Percentiles rank a stretch among this genome's conserved stretches.
These are phyloP conservation scores for Nicator chloris DNA, from an alignment of 2,113 vertebrate species.

Conservation along the genomic window DNA sequence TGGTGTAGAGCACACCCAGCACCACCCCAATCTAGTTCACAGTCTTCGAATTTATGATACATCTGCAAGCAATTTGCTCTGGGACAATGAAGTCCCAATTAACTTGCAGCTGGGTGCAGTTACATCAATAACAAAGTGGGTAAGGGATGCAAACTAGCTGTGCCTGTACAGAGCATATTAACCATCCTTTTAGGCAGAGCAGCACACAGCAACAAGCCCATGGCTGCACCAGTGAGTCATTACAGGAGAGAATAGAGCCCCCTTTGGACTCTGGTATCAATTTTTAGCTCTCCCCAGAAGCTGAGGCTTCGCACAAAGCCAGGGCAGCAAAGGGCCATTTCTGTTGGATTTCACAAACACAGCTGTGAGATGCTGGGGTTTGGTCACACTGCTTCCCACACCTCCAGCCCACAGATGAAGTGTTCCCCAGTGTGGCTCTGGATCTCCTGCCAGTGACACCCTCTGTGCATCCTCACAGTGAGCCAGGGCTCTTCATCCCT, in stretches of 20 bases:
- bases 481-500: not conserved
- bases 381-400: not conserved
- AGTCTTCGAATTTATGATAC: not conserved
- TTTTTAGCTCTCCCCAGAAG: not conserved
- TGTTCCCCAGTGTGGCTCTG: not conserved
- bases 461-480: fast-evolving
- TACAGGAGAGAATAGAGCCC: not conserved
- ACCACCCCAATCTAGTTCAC: not conserved
- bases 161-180: not conserved
- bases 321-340: not conserved
- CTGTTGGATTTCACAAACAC: not conserved
- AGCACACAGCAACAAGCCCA: not conserved
- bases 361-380: not conserved
- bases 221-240: not conserved
- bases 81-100: not conserved
- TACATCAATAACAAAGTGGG: not conserved
- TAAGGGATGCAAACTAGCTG: not conserved
- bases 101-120: not conserved
- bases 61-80: not conserved
- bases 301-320: not conserved
- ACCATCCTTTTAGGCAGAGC: not conserved
- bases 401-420: not conserved
- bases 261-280: not conserved
- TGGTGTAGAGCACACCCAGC: not conserved
- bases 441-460: not conserved